Percentiles rank a stretch among this genome's conserved stretches.
Conservation (phyloP, 2,113 vertebrate genomes). For the Alethe castanea region DNA sequence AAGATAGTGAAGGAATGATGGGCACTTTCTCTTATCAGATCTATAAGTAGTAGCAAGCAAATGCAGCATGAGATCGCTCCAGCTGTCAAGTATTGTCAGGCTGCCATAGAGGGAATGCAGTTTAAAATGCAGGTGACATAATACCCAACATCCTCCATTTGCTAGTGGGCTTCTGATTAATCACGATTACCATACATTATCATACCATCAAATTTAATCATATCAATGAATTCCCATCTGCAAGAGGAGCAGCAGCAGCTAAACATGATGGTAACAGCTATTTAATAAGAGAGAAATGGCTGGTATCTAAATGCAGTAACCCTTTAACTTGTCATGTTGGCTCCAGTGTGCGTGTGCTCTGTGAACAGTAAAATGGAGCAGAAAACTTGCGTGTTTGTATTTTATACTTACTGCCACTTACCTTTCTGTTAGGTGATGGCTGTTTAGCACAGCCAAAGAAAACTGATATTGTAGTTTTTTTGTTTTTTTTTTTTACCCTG, state of each 20-base stretch:
- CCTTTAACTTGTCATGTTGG: conserved; percentile 1
- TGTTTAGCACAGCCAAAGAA: neutral
- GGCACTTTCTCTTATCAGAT: conserved; percentile 69
- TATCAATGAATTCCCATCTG: conserved; percentile 83
- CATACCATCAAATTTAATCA: conserved; percentile 95
- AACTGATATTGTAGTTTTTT: neutral
- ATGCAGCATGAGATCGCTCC: conserved; percentile 67
- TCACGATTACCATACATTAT: conserved; percentile 96
- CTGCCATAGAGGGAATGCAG: conserved; percentile 76
- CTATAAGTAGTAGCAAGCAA: conserved; percentile 61
- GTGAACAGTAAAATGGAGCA: neutral
- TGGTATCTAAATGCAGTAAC: conserved; percentile 31
- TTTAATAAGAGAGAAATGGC: conserved; percentile 51
- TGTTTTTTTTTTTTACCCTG: too few relatives aligned
- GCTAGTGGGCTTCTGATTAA: conserved; percentile 90
- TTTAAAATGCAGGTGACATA: conserved; percentile 95
- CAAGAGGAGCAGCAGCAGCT: conserved; percentile 70
- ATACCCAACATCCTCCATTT: conserved; percentile 85
- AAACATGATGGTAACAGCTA: conserved; percentile 67
- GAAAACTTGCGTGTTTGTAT: neutral
- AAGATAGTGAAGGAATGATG: conserved; percentile 38
- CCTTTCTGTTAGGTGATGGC: neutral
- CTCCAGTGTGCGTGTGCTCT: neutral
- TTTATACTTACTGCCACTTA: neutral
- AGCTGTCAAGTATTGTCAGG: conserved; percentile 81